Percentiles rank a stretch among this genome's conserved stretches.
These are phyloP conservation scores for Hippoglossus hippoglossus DNA, from an alignment of 2,797 vertebrate genomes.

Conservation along the genomic window DNA sequence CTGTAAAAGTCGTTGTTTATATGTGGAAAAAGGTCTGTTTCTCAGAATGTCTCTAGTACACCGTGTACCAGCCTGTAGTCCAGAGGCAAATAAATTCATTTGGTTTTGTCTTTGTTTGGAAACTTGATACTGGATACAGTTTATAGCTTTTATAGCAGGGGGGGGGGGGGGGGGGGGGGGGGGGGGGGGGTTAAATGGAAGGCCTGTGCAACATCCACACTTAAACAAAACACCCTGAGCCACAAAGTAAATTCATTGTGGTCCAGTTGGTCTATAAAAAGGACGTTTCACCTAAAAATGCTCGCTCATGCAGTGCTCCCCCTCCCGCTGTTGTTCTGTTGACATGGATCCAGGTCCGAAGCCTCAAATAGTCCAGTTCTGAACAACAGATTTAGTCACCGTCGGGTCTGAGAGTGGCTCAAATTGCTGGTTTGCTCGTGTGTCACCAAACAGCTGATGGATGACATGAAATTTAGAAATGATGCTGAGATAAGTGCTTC, in stretches of 20 bases:
- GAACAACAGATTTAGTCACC: slow-evolving; percentile 28
- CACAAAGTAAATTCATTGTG: slow-evolving; percentile 65
- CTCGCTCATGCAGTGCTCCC: slow-evolving; percentile 34
- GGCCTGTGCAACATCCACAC: slow-evolving; percentile 63
- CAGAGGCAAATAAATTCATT: slow-evolving; percentile 43
- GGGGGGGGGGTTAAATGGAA: slow-evolving; percentile 44
- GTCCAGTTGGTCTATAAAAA: slow-evolving; percentile 46
- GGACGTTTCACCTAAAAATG: slow-evolving; percentile 43
- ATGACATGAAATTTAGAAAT: slow-evolving; percentile 39
- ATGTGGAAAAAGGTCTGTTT: slow-evolving; percentile 47
- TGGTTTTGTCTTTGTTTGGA: slow-evolving; percentile 70
- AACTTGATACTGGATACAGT: slow-evolving; percentile 56
- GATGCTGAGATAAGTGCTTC: slow-evolving; percentile 17
- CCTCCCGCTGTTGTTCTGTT: slow-evolving; percentile 36
- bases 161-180: not conserved
- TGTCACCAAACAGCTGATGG: slow-evolving; percentile 48
- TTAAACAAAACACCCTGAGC: slow-evolving; percentile 64
- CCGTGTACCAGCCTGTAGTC: slow-evolving; percentile 24
- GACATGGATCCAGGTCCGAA: slow-evolving; percentile 35
- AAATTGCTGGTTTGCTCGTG: slow-evolving; percentile 31
- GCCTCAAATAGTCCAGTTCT: slow-evolving; percentile 22
- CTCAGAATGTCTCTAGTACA: slow-evolving; percentile 51
- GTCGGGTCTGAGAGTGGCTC: slow-evolving; percentile 6
- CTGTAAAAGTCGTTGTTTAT: slow-evolving; percentile 68
- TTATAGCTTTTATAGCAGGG: slow-evolving; percentile 44